Percentiles rank a stretch among this genome's conserved stretches.
phyloP scores from a whole-genome alignment of 2,797 vertebrate genomes.

The Rhinophrynus dorsalis region DNA sequence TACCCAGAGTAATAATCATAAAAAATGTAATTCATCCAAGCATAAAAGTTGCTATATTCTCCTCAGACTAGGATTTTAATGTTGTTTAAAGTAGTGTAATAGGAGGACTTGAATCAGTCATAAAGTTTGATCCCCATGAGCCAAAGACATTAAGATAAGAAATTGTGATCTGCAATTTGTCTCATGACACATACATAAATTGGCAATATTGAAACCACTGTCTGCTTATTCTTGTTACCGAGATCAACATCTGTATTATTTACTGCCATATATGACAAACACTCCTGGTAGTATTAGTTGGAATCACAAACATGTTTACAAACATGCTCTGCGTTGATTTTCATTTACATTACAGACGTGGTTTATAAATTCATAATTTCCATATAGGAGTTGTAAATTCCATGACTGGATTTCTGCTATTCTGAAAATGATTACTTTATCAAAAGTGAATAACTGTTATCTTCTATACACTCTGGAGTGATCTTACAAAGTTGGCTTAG shows the following conservation, averaged over 20 bases:
- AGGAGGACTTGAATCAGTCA: not conserved
- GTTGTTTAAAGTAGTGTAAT: not conserved
- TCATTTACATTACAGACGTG: not conserved
- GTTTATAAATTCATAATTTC: not conserved
- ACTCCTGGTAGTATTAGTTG: not conserved
- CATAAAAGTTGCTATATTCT: not conserved
- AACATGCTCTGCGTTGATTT: not conserved
- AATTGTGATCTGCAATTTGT: not conserved
- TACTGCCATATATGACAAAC: not conserved
- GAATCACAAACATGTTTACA: constrained; percentile 3
- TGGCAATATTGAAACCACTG: constrained; percentile 12
- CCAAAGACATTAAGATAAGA: not conserved
- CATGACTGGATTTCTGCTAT: too few relatives aligned
- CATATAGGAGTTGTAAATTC: not conserved
- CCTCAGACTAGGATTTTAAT: not conserved
- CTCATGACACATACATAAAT: constrained; percentile 6
- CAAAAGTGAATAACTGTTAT: too few relatives aligned
- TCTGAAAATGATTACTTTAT: too few relatives aligned
- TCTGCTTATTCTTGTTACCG: constrained; percentile 12
- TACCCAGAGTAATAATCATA: not conserved
- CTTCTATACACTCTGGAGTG: too few relatives aligned
- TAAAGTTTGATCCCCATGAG: not conserved
- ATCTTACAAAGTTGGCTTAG: too few relatives aligned
- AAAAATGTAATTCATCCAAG: not conserved
- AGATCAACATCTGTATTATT: constrained; percentile 17